Evolutionary conservation across 2,888 invertebrate genomes (phyloP), one percentile per base, ranked within the genome.

Genomic region (Caenorhabditis doughertyi): DNA sequence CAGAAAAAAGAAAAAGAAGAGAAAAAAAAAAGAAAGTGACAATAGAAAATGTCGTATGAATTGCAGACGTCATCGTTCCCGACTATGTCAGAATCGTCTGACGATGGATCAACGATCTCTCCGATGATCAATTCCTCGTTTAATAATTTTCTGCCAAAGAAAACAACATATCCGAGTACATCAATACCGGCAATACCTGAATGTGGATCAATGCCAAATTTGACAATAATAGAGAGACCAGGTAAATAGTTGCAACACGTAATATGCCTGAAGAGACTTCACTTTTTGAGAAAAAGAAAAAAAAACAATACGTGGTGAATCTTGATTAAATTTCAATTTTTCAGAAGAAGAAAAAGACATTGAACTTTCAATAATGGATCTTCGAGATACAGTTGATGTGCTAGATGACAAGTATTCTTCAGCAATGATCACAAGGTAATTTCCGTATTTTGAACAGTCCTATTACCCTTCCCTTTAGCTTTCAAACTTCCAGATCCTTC

Each of bases 11-110:
- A 23, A 35, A 44, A 58, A 42, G 58, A 23, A 47, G n/a, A 72
- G 51, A n/a, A 47, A 51, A 58, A 51, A 67, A 16, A 23, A 35
- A 44, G 51, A 42, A 62, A 23, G 35, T 13, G 32, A 29, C 8
- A 49, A 47, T 21, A 23, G 23, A 76, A n/a, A 62, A 39, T 13
- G 56, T 44, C 18, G 23, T 27, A 16, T 53, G 44, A 27, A 42
- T 83, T 90, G 44, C 82, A 90, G 90, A 90, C 90, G 16, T 90
- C 90, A 42, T 90, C 90, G 2, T 91, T 85, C 81, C 90, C 90
- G 0, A 90, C 91, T 3, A 80, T 84, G 25, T 87, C 88, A 3
- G 86, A 88, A 42, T 88, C 88, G 13, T 85, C 88, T 7, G 87
- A 86, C 44, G 88, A 87, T 42, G 84, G 84, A 21, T 87, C 87